Evolutionary conservation across 1,140 invertebrate genomes (phyloP), one percentile per base, ranked within the genome.

Genomic region (Adelges cooleyi): DNA sequence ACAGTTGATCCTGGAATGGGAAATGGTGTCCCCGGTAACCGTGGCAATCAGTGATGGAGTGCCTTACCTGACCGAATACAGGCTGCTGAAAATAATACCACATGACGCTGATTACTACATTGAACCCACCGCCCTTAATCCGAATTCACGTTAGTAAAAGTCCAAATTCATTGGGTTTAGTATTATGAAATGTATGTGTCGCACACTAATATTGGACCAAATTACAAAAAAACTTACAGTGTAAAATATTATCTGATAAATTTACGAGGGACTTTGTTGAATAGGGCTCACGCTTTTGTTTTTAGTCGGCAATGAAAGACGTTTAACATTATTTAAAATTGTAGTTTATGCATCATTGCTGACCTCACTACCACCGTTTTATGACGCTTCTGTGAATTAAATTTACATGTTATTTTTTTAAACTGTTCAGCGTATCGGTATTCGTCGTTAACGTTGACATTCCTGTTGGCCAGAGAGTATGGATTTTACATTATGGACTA

Each of bases 401-500:
- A n/a, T n/a, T n/a, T n/a, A n/a, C n/a, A n/a, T 33, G 11, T 33
- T 33, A 11, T 11, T 11, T 42, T 56, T 54, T 25, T 29, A 20
- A 33, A 36, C 25, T 44, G 27, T 68, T 67, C 25, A 69, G 53
- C 51, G 36, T 67, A 68, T 29, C 87, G 89, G 71, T 90, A 87
- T 74, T 89, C 87, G 70, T 83, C 84, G 0, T 77, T 90, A 27
- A 83, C 80, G 42, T 85, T 90, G 68, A 84, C 83, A 1, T 89
- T 91, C 66, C 83, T 86, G 70, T 73, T 92, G 11, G 81, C 81
- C 0, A 79, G 89, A 22, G 85, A 90, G 75, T 86, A 90, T 70
- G 89, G 89, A 40, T 90, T 89, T 72, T 92, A 92, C 70, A 75
- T 93, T 48, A 87, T 92, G 82, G 89, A 92, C 69, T 92, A 90